Percentiles rank a stretch among this genome's conserved stretches.
Conservation (phyloP, 1,140 invertebrate species). For the Bombus breviceps region DNA sequence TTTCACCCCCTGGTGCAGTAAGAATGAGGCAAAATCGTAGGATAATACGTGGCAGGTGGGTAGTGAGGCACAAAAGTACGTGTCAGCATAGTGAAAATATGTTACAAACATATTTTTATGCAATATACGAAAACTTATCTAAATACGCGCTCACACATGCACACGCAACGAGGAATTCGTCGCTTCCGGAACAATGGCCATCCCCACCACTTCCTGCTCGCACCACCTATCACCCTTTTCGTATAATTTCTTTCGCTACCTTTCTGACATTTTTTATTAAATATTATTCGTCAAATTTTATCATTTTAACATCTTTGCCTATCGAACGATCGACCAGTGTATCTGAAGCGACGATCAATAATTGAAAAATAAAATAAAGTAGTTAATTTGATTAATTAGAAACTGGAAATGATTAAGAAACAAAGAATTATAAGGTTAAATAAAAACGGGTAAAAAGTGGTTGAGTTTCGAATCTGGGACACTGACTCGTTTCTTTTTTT, state of each 20-base stretch:
- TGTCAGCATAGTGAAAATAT: constrained; percentile 68
- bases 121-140: constrained; percentile 65
- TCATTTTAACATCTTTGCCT: no score
- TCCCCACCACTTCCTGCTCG: constrained; percentile 31
- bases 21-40: constrained; percentile 18
- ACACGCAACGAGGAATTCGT: constrained; percentile 23
- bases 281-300: not conserved
- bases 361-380: no score
- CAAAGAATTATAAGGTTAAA: no score
- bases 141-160: not conserved
- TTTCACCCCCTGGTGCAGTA: not conserved
- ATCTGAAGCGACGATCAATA: no score
- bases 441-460: no score
- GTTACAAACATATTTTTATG: constrained; percentile 69
- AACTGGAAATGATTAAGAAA: no score
- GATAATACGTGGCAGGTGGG: constrained; percentile 16
- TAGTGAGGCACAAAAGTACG: constrained; percentile 50
- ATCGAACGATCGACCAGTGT: no score
- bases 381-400: no score
- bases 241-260: not conserved
- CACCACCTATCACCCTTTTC: not conserved
- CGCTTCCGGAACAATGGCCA: constrained; percentile 9
- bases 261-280: accelerated
- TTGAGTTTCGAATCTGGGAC: no score
- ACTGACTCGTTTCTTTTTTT: no score